Conservation (phyloP, 2,113 vertebrate species). For the western clawed frog (Xenopus tropicalis) region DNA sequence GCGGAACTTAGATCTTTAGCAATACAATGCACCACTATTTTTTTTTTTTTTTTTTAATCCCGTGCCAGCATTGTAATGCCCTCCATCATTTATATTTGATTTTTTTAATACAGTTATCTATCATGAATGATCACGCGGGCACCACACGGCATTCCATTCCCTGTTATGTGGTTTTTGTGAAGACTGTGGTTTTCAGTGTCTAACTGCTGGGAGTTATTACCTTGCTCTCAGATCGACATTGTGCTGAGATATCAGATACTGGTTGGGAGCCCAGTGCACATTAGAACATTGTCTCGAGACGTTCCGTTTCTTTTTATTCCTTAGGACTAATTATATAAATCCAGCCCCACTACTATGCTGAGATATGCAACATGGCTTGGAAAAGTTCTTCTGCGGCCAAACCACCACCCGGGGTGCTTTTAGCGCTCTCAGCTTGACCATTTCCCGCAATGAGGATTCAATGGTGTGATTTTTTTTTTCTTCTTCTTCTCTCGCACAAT, state of each 20-base stretch:
- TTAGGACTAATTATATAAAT: slow-evolving; percentile 45
- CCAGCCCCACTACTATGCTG: slow-evolving; percentile 36
- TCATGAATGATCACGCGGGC: slow-evolving; percentile 65
- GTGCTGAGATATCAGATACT: slow-evolving; percentile 51
- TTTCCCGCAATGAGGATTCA: too few relatives aligned
- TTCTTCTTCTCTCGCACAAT: neutral
- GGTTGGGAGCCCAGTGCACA: neutral
- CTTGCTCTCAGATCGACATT: slow-evolving; percentile 55
- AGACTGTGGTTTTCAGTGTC: slow-evolving; percentile 51
- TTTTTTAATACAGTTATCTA: slow-evolving; percentile 74
- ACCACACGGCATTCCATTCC: slow-evolving; percentile 58
- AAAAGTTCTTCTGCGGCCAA: neutral
- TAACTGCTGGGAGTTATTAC: too few relatives aligned
- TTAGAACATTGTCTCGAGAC: slow-evolving; percentile 19
- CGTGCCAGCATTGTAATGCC: slow-evolving; percentile 65
- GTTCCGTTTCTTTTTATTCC: slow-evolving; percentile 6
- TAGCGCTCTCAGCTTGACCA: too few relatives aligned
- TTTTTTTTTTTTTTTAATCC: slow-evolving; percentile 63
- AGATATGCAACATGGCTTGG: too few relatives aligned
- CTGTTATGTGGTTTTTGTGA: slow-evolving; percentile 69
- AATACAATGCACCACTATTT: slow-evolving; percentile 57
- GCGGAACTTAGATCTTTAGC: slow-evolving; percentile 63
- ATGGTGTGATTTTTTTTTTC: too few relatives aligned
- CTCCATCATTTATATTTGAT: slow-evolving; percentile 70
- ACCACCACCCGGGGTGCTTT: neutral